phyloP scores from a whole-genome alignment of 2,113 vertebrate species.

The Himantopus leucocephalus region DNA sequence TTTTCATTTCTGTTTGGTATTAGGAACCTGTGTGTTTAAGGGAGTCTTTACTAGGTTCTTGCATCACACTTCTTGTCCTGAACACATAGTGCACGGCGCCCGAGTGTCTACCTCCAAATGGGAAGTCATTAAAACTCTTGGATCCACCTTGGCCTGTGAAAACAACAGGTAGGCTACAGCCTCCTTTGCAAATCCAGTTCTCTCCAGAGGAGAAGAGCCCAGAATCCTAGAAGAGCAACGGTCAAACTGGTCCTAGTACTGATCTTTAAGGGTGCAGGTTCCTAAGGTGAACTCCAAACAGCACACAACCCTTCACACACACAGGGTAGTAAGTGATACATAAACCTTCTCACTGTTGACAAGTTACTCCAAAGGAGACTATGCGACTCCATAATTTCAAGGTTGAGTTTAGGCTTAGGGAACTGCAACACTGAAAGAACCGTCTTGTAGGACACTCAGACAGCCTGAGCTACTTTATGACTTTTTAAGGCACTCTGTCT shows the following conservation, averaged over 20 bases:
- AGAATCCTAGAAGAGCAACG: background rate
- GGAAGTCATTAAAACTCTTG: background rate
- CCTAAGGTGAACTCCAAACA: background rate
- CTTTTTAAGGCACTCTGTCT: background rate
- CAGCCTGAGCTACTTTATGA: background rate
- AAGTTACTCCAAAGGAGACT: background rate
- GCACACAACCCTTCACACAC: background rate
- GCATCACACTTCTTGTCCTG: background rate
- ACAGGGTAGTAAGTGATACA: background rate
- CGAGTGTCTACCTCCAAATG: background rate
- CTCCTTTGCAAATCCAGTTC: background rate
- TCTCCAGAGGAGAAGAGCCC: background rate
- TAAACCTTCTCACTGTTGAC: background rate
- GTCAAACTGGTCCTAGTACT: background rate
- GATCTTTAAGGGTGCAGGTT: background rate
- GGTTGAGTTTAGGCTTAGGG: background rate
- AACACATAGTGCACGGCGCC: background rate
- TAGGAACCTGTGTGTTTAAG: background rate
- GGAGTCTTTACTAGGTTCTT: background rate
- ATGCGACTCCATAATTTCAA: fast-evolving
- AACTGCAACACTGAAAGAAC: background rate
- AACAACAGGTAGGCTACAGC: background rate
- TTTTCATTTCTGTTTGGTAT: background rate
- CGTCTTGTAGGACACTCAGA: background rate
- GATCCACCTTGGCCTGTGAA: background rate